phyloP scores from a whole-genome alignment of 2,113 vertebrate species.

The Chaenogobius annularis region DNA sequence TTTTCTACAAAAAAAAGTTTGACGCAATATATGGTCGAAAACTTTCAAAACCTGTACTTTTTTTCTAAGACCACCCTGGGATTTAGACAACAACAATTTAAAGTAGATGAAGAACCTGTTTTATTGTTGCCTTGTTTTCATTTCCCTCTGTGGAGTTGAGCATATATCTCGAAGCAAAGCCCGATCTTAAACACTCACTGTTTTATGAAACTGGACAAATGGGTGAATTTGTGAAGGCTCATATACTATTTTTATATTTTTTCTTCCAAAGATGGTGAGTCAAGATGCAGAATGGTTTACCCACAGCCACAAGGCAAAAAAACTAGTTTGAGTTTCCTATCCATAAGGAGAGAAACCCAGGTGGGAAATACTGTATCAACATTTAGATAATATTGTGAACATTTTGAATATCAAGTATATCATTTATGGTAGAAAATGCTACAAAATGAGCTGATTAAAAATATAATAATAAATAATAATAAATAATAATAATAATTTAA shows the following conservation, averaged over 20 bases:
- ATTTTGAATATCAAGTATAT: too few species aligned
- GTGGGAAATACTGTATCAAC: too few species aligned
- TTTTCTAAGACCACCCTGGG: neutral
- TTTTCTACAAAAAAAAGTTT: neutral
- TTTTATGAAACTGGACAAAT: neutral
- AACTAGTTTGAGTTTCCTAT: neutral
- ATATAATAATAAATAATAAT: too few species aligned
- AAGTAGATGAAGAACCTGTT: neutral
- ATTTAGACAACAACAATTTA: neutral
- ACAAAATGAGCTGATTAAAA: too few species aligned
- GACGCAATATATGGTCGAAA: neutral
- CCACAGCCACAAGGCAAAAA: neutral
- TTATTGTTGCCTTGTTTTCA: neutral
- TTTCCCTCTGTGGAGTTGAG: neutral
- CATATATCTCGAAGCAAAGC: neutral
- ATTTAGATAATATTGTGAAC: too few species aligned
- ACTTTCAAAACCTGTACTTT: neutral
- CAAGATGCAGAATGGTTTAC: neutral
- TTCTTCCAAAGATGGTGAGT: neutral
- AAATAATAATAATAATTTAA: too few species aligned
- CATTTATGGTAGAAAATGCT: too few species aligned
- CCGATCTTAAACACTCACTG: neutral
- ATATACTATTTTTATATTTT: neutral
- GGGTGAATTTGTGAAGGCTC: neutral
- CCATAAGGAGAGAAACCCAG: too few species aligned